Base-by-base conservation (phyloP, 1,140 invertebrate species). In the Bombyx mori region DNA sequence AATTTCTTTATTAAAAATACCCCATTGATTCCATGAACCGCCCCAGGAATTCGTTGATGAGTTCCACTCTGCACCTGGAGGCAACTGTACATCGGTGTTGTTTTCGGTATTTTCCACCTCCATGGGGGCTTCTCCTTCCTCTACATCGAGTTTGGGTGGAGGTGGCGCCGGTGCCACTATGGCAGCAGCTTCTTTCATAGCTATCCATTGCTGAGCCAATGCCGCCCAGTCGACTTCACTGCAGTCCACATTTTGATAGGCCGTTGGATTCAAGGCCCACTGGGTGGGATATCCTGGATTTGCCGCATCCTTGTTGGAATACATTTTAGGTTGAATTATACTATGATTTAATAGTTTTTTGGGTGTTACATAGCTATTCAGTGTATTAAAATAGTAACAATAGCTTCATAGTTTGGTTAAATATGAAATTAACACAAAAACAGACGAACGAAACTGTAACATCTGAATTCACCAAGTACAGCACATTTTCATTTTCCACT, bases 131-230 rank as follows among this genome's bases (percentile, higher is more conserved):
- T 95, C 94, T 6, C 94, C 94, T 44, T 93, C 92, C 77, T 93
- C 93, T 56, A 77, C 65, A 61, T 90, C 82, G 6, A 74, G 75
- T 58, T 89, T 90, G 61, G 83, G 81, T 18, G 89, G 82, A 12
- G 89, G 89, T 60, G 89, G 86, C 49, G 89, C 77, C 35, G 86
- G 75, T 44, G 84, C 67, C 44, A 89, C 79, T 44, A 88, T 76
- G 42, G 86, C 81, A 42, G 77, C 75, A 48, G 84, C 76, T 79
- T 97, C 96, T 75, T 97, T 97, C 95, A 98, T 98, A 76, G 95
- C 94, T 62, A 99, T 99, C 97, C 97, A 98, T 91, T 98, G 97
- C 74, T 98, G 97, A 12, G 97, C 97, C 65, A 99, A 85, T 56
- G 94, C 92, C 43, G 96, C 97, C 97, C 97, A 98, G 84, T 99